phyloP scores from a whole-genome alignment of 2,113 vertebrate species.

The Tringa solitaria region DNA sequence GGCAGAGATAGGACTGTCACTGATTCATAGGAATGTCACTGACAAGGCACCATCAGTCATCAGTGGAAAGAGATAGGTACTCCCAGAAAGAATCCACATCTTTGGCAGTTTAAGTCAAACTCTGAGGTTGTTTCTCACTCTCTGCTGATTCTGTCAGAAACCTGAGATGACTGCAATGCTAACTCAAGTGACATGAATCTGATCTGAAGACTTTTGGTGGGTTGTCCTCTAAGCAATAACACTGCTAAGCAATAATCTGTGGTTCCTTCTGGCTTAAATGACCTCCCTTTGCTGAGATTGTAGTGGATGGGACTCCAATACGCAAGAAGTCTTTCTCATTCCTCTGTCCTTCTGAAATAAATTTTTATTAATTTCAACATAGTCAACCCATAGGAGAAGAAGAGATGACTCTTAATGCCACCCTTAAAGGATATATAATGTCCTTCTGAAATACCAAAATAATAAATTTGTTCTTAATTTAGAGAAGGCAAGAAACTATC shows the following conservation, averaged over 20 bases:
- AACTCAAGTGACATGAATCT: neutral
- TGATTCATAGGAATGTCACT: neutral
- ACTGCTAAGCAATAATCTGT: neutral
- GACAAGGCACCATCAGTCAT: neutral
- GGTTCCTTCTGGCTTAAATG: neutral
- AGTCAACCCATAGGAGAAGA: neutral
- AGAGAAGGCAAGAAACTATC: neutral
- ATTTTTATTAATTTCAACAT: neutral
- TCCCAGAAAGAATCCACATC: neutral
- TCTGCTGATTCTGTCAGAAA: neutral
- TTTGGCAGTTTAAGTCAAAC: neutral
- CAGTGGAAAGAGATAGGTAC: neutral
- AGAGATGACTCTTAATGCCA: neutral
- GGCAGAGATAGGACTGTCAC: neutral
- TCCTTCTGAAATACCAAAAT: neutral
- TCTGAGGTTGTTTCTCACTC: neutral
- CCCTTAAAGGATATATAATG: neutral
- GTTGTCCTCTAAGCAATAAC: neutral
- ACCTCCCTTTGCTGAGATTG: neutral
- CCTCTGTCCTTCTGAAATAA: neutral
- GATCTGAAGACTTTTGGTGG: neutral
- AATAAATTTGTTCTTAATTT: neutral
- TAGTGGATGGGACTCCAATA: neutral
- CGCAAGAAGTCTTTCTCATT: neutral
- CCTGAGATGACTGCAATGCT: neutral